Evolutionary conservation across 2,888 invertebrate species (phyloP).

Genomic region (Archips crataeganus): DNA sequence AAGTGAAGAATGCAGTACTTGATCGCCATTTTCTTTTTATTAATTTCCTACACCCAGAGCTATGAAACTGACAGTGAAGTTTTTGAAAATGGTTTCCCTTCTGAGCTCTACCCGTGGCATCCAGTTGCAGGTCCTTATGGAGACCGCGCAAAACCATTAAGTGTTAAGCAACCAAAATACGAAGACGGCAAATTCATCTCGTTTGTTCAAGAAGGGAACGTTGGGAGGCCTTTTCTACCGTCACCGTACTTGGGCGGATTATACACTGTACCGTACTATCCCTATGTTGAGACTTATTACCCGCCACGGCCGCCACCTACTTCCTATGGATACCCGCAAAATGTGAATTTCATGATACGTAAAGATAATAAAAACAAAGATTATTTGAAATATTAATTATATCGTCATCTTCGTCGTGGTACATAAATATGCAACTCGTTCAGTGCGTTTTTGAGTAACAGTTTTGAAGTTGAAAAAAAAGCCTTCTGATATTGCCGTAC

Average conservation of each 20-base stretch:
- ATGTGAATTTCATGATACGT: slow-evolving; percentile 54
- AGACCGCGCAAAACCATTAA: slow-evolving; percentile 57
- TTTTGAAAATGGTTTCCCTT: background rate
- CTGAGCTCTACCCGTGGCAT: slow-evolving; percentile 51
- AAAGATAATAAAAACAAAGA: slow-evolving; percentile 57
- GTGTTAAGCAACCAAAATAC: slow-evolving; percentile 54
- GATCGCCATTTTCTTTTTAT: slow-evolving; percentile 17
- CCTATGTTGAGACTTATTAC: slow-evolving; percentile 52
- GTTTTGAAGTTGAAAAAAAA: too few species aligned
- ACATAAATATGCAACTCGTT: too few species aligned
- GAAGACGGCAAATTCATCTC: slow-evolving; percentile 58
- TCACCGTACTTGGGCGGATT: slow-evolving; percentile 54
- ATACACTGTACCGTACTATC: slow-evolving; percentile 60
- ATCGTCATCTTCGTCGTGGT: too few species aligned
- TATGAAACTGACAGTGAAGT: slow-evolving; percentile 28
- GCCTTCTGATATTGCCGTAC: too few species aligned
- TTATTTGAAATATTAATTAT: slow-evolving; percentile 28
- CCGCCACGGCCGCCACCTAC: slow-evolving; percentile 53
- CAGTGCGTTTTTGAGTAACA: too few species aligned
- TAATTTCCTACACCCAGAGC: slow-evolving; percentile 9
- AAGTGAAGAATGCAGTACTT: slow-evolving; percentile 24
- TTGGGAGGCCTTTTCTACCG: slow-evolving; percentile 52
- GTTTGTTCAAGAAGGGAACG: slow-evolving; percentile 43
- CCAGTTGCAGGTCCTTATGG: slow-evolving; percentile 53
- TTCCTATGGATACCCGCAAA: slow-evolving; percentile 50